Conservation (phyloP, 2,113 vertebrate species). For the Ornithorhynchus anatinus region DNA sequence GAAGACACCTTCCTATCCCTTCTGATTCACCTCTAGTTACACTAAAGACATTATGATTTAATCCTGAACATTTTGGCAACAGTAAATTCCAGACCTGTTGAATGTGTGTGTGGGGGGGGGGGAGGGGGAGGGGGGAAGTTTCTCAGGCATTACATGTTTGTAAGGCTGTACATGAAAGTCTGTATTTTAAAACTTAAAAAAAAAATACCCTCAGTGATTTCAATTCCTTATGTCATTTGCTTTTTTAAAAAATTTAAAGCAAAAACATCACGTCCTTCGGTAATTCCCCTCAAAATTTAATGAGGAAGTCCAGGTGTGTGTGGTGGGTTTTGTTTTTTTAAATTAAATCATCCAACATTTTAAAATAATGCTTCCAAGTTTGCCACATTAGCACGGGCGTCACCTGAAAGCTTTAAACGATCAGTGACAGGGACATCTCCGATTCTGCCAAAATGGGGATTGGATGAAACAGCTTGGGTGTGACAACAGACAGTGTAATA, state of each 20-base stretch:
- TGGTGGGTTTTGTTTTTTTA: no score
- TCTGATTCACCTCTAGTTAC: constrained; percentile 74
- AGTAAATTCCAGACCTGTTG: constrained; percentile 76
- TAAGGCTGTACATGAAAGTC: constrained; percentile 6
- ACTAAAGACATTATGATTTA: constrained; percentile 75
- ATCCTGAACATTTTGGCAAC: constrained; percentile 79
- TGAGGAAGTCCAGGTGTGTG: neutral
- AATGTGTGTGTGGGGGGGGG: no score
- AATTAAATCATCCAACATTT: neutral
- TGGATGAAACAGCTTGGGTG: no score
- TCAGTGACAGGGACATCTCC: no score
- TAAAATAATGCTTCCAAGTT: neutral
- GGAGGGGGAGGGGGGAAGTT: constrained; percentile 78
- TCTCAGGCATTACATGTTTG: constrained; percentile 86
- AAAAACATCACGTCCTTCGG: constrained; percentile 36
- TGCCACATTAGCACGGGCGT: neutral
- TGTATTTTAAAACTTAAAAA: neutral
- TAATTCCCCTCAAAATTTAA: neutral
- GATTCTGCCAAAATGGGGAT: no score
- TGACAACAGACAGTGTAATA: no score
- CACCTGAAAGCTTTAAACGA: constrained; percentile 61
- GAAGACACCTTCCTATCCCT: constrained; percentile 69
- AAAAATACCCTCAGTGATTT: constrained; percentile 19
- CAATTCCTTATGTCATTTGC: neutral
- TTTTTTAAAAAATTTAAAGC: constrained; percentile 26